These are phyloP conservation scores for Gopherus flavomarginatus DNA, from an alignment of 2,113 vertebrate species.

Conservation along the genomic window DNA sequence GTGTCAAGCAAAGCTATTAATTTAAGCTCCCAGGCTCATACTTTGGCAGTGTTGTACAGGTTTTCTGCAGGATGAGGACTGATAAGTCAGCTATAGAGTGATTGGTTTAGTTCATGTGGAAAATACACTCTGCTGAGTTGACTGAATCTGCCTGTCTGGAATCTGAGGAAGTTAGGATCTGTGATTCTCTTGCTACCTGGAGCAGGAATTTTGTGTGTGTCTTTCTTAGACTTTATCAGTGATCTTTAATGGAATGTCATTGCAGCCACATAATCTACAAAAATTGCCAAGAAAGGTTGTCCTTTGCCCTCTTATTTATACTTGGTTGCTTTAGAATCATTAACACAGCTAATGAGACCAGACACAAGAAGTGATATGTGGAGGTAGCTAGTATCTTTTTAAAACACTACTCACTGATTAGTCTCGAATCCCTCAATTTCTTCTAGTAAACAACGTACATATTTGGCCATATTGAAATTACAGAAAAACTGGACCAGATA, in stretches of 20 bases:
- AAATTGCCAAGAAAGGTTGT: conserved; percentile 26
- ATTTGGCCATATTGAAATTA: neutral
- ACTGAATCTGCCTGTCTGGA: conserved; percentile 16
- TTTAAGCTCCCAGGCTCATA: neutral
- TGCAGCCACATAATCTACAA: conserved; percentile 40
- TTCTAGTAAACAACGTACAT: neutral
- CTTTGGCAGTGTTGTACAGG: neutral
- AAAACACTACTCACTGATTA: conserved; percentile 25
- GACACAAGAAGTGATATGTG: conserved; percentile 40
- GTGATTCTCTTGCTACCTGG: conserved; percentile 47
- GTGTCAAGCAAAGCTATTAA: neutral
- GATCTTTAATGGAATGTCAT: conserved; percentile 58
- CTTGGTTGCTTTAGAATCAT: conserved; percentile 44
- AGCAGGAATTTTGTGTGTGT: conserved; percentile 47
- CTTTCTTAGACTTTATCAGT: conserved; percentile 25
- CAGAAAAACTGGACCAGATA: neutral
- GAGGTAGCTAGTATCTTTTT: conserved; percentile 4
- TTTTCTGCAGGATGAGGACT: neutral
- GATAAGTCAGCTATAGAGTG: neutral
- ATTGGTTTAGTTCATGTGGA: neutral
- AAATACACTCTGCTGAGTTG: conserved; percentile 39
- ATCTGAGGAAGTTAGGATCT: conserved; percentile 9
- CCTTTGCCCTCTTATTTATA: conserved; percentile 56
- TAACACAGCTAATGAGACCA: conserved; percentile 27
- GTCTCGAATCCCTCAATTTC: conserved; percentile 26